Base-by-base conservation (phyloP, 2,113 vertebrate species). In the Marmota monax region DNA sequence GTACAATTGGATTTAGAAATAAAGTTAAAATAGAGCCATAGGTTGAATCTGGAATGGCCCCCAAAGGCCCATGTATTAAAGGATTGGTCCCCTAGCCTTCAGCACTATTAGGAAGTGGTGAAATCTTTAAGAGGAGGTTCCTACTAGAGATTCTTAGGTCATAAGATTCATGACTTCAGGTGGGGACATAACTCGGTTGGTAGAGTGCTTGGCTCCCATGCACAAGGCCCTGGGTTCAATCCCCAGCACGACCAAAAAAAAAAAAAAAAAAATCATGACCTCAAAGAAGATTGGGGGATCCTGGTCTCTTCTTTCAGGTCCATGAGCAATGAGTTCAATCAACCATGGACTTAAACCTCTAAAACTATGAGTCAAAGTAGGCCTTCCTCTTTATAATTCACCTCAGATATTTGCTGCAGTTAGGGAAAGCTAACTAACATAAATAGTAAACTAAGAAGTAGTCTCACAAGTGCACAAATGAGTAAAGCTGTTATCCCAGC, bases 361-460 rank as follows among this genome's bases (percentile, higher is more conserved):
- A 27, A 51, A 48, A n/a, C 58, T 48, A 8, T 72, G 37, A 92
- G 53, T 32, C 29, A 63, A 67, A 48, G 29, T 63, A 84, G 45
- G 14, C 69, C 34, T 74, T 92, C n/a, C 56, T 61, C 69, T 32
- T 92, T 74, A 63, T 37, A 27, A 63, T 2, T 48, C 51, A 10
- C 29, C 79, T 63, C 58, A 37, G 39, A 29, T 58, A 42, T 61
- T 72, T 72, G 27, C 45, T 29, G 48, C 29, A 76, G 25, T 39
- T 51, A 84, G 5, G 23, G 56, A 74, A 92, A 84, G 56, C 79
- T 51, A 45, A 76, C 42, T 80, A 70, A 45, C 12, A 58, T 83
- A 83, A 92, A 85, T 27, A 61, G 78, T 80, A 90, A 88, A 91
- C 48, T n/a, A 82, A 92, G 42, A 25, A 93, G 39, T 25, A 72